Base-by-base conservation (phyloP, 1,140 invertebrate species). In the Atta colombica region DNA sequence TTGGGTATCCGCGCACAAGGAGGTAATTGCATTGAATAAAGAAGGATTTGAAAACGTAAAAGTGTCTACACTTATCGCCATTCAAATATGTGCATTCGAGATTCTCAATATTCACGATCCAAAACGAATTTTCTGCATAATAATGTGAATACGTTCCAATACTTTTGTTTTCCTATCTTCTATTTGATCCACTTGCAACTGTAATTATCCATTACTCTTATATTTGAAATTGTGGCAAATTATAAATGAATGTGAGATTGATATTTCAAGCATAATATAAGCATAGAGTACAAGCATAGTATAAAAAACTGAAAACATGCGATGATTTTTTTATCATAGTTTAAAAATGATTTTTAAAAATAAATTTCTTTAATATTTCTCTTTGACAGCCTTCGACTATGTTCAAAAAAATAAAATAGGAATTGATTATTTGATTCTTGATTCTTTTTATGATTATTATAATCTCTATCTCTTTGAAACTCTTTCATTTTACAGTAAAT, bases 1-100 rank as follows among this genome's bases (percentile, higher is more conserved):
- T 85, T 58, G 88, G 75, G 78, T 77, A 86, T 86, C 75, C 45
- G 66, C 55, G 72, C 60, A 51, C 80, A 81, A 87, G 78, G 74
- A 87, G 88, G 89, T 90, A 90, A 90, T 90, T 85, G 88, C 78
- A 69, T 85, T 78, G 89, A 82, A 90, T 88, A 85, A 88, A 90
- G 80, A 90, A 87, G 80, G 68, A 90, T 90, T 88, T 82, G 74
- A 87, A 89, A 84, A 78, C 88, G 75, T 66, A 61, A 71, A 86
- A 60, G 71, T 58, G 84, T 89, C 72, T 78, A 77, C 75, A 60
- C 71, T 74, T 75, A 84, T 31, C 58, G 69, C 69, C 80, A 84
- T 84, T 84, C 69, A 84, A 61, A 84, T 84, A 84, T 84, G 71
- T 75, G 39, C 69, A 75, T 84, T 84, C 58, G 12, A 65, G 68